phyloP scores from a whole-genome alignment of 2,113 vertebrate genomes.

The Montifringilla adamsi region DNA sequence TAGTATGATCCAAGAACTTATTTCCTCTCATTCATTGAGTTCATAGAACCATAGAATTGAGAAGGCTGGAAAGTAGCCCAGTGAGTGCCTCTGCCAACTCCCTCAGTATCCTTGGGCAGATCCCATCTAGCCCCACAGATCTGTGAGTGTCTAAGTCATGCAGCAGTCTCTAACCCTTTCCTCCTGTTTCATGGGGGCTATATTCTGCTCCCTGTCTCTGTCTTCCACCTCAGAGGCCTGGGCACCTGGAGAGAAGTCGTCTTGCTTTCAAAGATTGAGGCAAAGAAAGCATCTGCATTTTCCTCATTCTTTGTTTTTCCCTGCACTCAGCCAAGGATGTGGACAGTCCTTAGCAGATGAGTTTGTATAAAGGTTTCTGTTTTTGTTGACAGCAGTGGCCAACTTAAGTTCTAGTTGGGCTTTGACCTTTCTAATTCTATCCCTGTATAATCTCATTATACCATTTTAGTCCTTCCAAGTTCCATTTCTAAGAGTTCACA shows the following conservation, averaged over 20 bases:
- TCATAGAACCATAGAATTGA: background rate
- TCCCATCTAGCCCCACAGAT: too few species aligned
- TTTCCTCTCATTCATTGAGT: background rate
- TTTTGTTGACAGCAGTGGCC: background rate
- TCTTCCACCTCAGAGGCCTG: background rate
- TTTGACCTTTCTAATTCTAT: background rate
- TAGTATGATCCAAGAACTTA: background rate
- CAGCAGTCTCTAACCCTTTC: background rate
- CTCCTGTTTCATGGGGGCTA: background rate
- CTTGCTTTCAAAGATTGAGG: background rate
- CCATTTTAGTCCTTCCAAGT: background rate
- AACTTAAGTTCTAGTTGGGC: background rate
- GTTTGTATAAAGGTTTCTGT: background rate
- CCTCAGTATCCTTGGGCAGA: background rate
- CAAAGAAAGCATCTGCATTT: background rate
- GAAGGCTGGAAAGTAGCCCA: background rate
- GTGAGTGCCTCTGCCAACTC: rapidly evolving
- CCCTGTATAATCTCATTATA: background rate
- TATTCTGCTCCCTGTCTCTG: background rate
- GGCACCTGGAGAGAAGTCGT: background rate
- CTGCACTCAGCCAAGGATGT: background rate
- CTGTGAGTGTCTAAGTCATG: background rate
- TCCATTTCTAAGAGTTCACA: background rate
- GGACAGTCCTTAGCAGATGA: background rate
- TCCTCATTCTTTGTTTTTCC: background rate